Base-by-base conservation (phyloP, 2,888 invertebrate species). In the Diabrotica balteata region DNA sequence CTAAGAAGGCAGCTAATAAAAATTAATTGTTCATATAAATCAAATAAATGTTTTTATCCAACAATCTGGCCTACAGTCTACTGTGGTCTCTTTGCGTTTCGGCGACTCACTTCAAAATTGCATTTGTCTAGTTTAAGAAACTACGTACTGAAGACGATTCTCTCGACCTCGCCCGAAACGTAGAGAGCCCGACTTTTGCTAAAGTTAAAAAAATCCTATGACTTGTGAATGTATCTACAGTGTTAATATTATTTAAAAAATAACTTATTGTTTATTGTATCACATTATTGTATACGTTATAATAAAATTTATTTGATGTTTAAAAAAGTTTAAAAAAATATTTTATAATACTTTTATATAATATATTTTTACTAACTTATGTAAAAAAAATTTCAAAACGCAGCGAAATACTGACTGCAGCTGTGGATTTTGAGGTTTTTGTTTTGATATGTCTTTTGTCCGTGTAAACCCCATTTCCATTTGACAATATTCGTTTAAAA, bases 291-390 rank as follows among this genome's bases (percentile, higher is more conserved):
- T 76, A 72, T 74, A 74, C 72, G 73, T 73, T 74, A 72, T 70
- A 59, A 53, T 66, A 60, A 70, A 73, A 71, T 72, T 73, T 72
- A 75, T 73, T 70, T 73, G 64, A 72, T 75, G 73, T 75, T 72
- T 73, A 68, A 72, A 68, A 72, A 75, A 73, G 61, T 50, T 69
- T 69, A 63, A 72, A 69, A 54, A 70, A 72, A 74, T 75, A 75
- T 75, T 75, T 74, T 74, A 74, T 72, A 67, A 73, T 74, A 74
- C 73, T 72, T 74, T 75, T 74, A 75, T 76, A 69, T 69, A 73
- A 75, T 73, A 75, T 75, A 73, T 75, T 73, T 75, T 74, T 73
- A 76, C 76, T 76, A 76, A 76, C 75, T 74, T 72, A 58, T 66
- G 59, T 49, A 57, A 65, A 60, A n/a, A 69, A 69, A 63, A 60